Conservation (phyloP, 1,140 invertebrate genomes). For the Dreissena polymorpha region DNA sequence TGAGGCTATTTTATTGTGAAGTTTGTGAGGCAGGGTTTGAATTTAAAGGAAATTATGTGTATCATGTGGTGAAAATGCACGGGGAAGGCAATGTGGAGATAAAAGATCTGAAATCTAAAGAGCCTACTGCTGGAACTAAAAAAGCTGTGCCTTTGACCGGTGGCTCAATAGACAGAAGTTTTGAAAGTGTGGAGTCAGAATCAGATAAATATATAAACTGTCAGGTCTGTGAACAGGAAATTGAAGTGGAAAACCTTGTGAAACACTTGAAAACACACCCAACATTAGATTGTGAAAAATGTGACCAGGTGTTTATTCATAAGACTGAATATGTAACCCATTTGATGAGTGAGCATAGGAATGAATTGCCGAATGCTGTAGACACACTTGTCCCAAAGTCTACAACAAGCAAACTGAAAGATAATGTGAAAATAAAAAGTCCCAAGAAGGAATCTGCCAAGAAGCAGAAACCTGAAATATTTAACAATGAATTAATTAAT, state of each 20-base stretch:
- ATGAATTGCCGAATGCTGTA: constrained; percentile 12
- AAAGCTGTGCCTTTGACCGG: constrained; percentile 38
- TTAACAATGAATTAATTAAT: background rate
- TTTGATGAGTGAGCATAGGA: constrained; percentile 46
- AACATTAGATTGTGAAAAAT: constrained; percentile 35
- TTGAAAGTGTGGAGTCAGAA: constrained; percentile 18
- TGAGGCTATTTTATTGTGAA: constrained; percentile 36
- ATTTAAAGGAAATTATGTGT: constrained; percentile 44
- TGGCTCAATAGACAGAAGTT: constrained; percentile 36
- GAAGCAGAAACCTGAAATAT: background rate
- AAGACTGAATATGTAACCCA: constrained; percentile 50
- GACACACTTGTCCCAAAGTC: background rate
- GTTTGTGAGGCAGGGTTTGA: constrained; percentile 42
- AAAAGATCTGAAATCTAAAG: constrained; percentile 19
- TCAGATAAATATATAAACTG: constrained; percentile 25
- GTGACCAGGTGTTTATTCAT: constrained; percentile 42
- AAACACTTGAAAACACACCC: constrained; percentile 33
- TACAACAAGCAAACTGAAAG: background rate
- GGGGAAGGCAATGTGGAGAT: background rate
- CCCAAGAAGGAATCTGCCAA: background rate
- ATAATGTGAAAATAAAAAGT: background rate
- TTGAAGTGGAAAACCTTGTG: constrained; percentile 32
- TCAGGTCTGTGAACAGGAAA: constrained; percentile 50
- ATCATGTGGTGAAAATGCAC: constrained; percentile 33
- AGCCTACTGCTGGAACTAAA: constrained; percentile 21